Conservation (phyloP, 2,113 vertebrate species). For the Dromiciops gliroides region DNA sequence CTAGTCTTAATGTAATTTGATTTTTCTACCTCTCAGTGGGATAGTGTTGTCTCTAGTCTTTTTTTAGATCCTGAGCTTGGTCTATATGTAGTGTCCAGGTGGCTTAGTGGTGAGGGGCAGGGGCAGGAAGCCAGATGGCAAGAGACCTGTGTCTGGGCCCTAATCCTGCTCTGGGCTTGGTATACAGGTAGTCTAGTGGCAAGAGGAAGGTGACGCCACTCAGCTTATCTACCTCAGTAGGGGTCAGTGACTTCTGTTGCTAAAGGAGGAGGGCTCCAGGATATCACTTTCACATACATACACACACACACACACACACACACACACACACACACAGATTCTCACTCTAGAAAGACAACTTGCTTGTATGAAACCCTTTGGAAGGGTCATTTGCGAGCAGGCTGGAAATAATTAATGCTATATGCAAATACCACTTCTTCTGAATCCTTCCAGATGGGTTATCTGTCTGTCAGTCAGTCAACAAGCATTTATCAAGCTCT, state of each 20-base stretch:
- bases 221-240: neutral
- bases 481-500: neutral
- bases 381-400: neutral
- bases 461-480: neutral
- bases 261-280: neutral
- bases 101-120: neutral
- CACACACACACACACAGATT: neutral
- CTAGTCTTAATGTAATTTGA: neutral
- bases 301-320: neutral
- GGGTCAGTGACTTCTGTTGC: neutral
- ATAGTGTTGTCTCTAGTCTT: neutral
- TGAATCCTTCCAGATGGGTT: neutral
- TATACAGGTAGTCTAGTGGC: neutral
- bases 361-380: neutral
- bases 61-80: neutral
- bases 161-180: neutral
- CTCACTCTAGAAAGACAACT: neutral
- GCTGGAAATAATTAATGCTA: neutral
- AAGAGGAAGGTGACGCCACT: neutral
- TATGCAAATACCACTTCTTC: neutral
- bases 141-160: neutral
- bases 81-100: neutral
- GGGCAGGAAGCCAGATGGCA: neutral
- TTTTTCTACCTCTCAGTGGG: neutral
- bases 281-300: neutral